A percentile compares a stretch with the other conserved stretches of the same genome.
Evolutionary conservation across 2,113 vertebrate genomes (phyloP).

Genomic region (Erpornis zantholeuca): DNA sequence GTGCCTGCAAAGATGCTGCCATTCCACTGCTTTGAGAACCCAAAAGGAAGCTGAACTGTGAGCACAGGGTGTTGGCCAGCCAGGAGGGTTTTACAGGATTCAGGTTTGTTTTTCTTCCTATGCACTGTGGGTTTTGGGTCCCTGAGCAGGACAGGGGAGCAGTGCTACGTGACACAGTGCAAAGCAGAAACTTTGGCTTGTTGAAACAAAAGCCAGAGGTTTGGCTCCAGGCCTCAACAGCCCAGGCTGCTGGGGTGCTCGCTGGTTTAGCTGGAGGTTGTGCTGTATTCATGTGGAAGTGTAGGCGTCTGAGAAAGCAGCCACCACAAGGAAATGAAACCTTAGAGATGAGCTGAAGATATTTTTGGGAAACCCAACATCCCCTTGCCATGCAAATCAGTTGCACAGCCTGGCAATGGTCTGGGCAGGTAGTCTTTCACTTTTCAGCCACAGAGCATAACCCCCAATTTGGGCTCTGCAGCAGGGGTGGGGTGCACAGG

Average conservation of each 20-base stretch:
- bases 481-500: background rate
- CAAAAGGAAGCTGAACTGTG: background rate
- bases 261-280: fast-evolving
- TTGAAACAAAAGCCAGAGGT: background rate
- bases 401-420: conserved; percentile 82
- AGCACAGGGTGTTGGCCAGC: fast-evolving
- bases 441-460: fast-evolving
- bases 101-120: background rate
- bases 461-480: background rate
- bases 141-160: background rate
- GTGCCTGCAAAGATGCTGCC: background rate
- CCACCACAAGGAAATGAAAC: background rate
- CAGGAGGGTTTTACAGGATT: background rate
- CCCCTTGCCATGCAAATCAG: conserved; percentile 81
- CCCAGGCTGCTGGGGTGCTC: fast-evolving
- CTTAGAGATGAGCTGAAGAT: background rate
- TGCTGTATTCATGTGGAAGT: background rate
- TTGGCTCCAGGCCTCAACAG: background rate
- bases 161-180: background rate
- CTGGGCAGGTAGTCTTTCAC: conserved; percentile 56
- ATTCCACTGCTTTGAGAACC: background rate
- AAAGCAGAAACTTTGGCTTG: background rate
- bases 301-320: background rate
- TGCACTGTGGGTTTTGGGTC: fast-evolving
- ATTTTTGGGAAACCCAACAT: background rate